Evolutionary conservation across 2,888 invertebrate genomes (phyloP), one percentile per base, ranked within the genome.

Genomic region (Rhogogaster chlorosoma): DNA sequence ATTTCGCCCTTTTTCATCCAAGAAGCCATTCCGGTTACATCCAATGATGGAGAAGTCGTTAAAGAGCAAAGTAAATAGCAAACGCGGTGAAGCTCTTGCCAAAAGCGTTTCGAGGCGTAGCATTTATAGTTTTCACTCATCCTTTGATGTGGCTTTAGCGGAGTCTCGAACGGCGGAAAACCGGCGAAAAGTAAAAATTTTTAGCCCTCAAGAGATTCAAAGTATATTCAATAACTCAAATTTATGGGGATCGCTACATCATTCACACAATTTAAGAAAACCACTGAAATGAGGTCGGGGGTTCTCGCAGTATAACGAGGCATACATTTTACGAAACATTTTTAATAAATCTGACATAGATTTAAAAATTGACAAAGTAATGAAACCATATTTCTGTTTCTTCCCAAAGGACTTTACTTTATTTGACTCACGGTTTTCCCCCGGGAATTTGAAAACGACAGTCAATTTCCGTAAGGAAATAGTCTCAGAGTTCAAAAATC

Each of bases 31-130:
- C 26, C 10, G 75, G n/a, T 75, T 45, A 75, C 75, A 45, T 45
- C 15, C 42, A 75, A 75, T 75, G 75, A 38, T 45, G 75, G 45
- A 75, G 45, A 75, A 75, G 45, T 75, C 75, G 75, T 75, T 75
- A 75, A 75, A 75, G 75, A 22, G 18, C 45, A 15, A 3, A 26
- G 45, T 4, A 45, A 75, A 75, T 22, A 75, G 45, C 75, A 5
- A 26, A 15, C 22, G 26, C 22, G 26, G 42, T 75, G 12, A 45
- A 75, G 22, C 38, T 75, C 45, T 42, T 36, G 42, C 75, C 42
- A 42, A 45, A 45, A 42, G 12, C n/a, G 75, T 45, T n/a, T 6
- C 22, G 75, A 22, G 38, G 75, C 22, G 45, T 45, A 15, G 7
- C 26, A 49, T 22, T 10, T 26, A 22, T 7, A 45, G 75, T 61